Evolutionary conservation across 2,888 invertebrate genomes (phyloP), one percentile per base, ranked within the genome.

Genomic region (Anthophora plumipes): DNA sequence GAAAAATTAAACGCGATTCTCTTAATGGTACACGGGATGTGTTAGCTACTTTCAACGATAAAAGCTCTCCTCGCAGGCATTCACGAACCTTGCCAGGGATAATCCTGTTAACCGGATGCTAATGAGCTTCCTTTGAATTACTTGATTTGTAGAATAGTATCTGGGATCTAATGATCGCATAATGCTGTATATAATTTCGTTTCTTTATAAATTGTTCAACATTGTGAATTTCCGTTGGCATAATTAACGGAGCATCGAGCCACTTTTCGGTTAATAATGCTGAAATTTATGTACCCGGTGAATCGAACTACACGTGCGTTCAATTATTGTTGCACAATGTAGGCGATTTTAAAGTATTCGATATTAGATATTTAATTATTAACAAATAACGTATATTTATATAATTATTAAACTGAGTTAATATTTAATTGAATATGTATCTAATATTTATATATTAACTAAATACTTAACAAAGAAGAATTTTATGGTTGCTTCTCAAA

Each of bases 91-190:
- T 6, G 20, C 46, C 14, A 37, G 46, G 31, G 37, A 37, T 69
- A 37, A 57, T 48, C 57, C 31, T 55, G 55, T 55, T 67, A 55
- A 67, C 11, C 43, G 31, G 43, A 55, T 57, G 43, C 39, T 57
- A 68, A 68, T 46, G 55, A 55, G 41, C 43, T 57, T 31, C 55
- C 55, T 57, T 68, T 46, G 55, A 68, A n/a, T 43, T 31, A 14
- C 55, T 55, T 43, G 31, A 57, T 68, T 68, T 68, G 20, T 20
- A n/a, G 43, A 55, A 54, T 25, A 54, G n/a, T 39, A 57, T 68
- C 43, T 43, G 11, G n/a, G 43, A 55, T 55, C 55, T 46, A 43
- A 31, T 14, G 43, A 39, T 48, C 37, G 6, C 12, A 17, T 11
- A 25, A 20, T 7, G 37, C 6, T 25, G 14, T 46, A 20, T 46